Percentiles rank a stretch among this genome's conserved stretches.
phyloP scores from a whole-genome alignment of 1,140 invertebrate species.

The Neuroterus valhalla region DNA sequence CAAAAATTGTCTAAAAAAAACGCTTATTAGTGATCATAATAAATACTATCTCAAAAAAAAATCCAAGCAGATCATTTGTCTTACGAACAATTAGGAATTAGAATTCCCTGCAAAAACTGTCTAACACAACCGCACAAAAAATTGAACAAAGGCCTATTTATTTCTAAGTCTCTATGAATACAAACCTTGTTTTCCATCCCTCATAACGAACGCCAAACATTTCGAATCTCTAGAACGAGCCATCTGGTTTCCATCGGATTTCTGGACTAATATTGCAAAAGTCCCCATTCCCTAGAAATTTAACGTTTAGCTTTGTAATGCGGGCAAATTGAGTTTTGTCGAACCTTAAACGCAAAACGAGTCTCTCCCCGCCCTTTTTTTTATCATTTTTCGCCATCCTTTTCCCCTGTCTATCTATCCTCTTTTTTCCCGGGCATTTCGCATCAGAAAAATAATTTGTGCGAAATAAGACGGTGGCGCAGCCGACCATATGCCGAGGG shows the following conservation, averaged over 20 bases:
- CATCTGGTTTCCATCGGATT: conserved; percentile 24
- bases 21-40: no score
- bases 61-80: not conserved
- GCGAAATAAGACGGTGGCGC: conserved; percentile 56
- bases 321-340: conserved; percentile 32
- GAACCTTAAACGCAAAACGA: conserved; percentile 26
- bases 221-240: not conserved
- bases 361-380: conserved; percentile 39
- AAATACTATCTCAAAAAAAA: not conserved
- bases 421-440: conserved; percentile 34
- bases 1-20: no score
- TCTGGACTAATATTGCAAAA: conserved; percentile 24
- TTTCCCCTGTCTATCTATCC: conserved; percentile 30
- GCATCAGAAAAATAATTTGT: conserved; percentile 59
- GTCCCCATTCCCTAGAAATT: conserved; percentile 16
- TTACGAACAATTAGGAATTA: not conserved
- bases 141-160: not conserved
- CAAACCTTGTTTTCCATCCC: not conserved
- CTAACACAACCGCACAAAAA: not conserved
- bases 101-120: not conserved
- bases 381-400: conserved; percentile 3
- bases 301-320: conserved; percentile 8
- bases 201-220: not conserved
- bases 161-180: no score
- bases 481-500: conserved; percentile 65